These are phyloP conservation scores for Ianthella basta DNA, from an alignment of 37 sponge, comb jelly and placozoan genomes.

Conservation along the genomic window DNA sequence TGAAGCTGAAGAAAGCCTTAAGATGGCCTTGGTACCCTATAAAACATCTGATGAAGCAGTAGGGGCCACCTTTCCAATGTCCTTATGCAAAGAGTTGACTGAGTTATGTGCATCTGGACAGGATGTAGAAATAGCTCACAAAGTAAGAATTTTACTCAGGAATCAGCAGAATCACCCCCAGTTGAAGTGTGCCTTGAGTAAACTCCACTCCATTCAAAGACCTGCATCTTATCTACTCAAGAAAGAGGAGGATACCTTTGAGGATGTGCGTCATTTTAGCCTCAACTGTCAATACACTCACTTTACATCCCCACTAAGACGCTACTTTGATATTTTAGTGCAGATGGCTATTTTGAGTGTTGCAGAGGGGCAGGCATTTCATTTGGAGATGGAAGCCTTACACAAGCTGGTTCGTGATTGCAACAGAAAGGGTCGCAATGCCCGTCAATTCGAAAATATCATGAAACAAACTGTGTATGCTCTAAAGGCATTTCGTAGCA, in stretches of 20 bases:
- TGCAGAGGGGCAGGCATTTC: too few relatives aligned
- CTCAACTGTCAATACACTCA: conserved; percentile 60
- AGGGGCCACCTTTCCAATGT: too few relatives aligned
- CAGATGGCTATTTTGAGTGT: conserved; percentile 42
- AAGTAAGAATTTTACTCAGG: conserved; percentile 12
- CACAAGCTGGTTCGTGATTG: conserved; percentile 5
- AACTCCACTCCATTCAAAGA: background rate
- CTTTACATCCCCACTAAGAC: conserved; percentile 72
- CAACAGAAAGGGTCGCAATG: conserved; percentile 23
- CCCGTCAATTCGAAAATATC: conserved; percentile 39
- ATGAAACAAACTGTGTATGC: conserved; percentile 16
- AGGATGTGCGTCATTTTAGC: conserved; percentile 36
- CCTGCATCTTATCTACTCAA: conserved; percentile 38
- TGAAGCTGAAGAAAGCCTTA: background rate
- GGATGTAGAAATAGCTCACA: too few relatives aligned
- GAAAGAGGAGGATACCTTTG: background rate
- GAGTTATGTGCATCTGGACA: too few relatives aligned
- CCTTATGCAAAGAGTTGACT: too few relatives aligned
- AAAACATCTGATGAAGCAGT: too few relatives aligned
- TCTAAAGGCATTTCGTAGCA: background rate
- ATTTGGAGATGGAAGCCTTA: too few relatives aligned
- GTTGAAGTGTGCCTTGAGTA: conserved; percentile 18
- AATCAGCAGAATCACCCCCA: conserved; percentile 45
- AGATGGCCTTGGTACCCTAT: too few relatives aligned
- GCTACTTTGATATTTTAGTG: conserved; percentile 64